Evolutionary conservation across 2,113 vertebrate genomes (phyloP).

Genomic region (Leucoraja erinaceus): DNA sequence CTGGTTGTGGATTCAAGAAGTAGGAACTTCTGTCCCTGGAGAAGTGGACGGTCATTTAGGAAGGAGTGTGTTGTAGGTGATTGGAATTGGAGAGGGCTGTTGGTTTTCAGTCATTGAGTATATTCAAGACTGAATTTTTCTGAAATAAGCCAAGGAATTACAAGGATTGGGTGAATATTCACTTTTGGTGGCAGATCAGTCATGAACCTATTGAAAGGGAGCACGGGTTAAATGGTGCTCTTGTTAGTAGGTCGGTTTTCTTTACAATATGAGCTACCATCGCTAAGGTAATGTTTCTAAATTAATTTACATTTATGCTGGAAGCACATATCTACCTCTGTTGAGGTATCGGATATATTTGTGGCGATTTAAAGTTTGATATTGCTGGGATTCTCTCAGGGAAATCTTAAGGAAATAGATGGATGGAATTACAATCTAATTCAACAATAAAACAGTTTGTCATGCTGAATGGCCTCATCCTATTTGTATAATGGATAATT

Average conservation of each 20-base stretch:
- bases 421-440: background rate
- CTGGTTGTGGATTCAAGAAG: too few relatives aligned
- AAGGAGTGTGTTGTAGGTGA: too few relatives aligned
- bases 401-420: background rate
- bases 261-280: background rate
- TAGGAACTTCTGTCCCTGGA: too few relatives aligned
- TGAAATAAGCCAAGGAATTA: too few relatives aligned
- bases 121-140: too few relatives aligned
- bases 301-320: background rate
- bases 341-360: background rate
- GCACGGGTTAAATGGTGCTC: too few relatives aligned
- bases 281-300: background rate
- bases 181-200: too few relatives aligned
- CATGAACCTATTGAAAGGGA: too few relatives aligned
- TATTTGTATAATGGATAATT: background rate
- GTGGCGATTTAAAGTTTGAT: background rate
- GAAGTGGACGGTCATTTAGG: too few relatives aligned
- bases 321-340: background rate
- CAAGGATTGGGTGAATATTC: too few relatives aligned
- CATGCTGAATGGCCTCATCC: background rate
- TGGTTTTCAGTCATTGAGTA: too few relatives aligned
- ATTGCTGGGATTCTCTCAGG: background rate
- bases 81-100: too few relatives aligned
- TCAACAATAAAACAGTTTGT: background rate
- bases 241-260: background rate